Evolutionary conservation across 2,797 vertebrate genomes (phyloP), one percentile per base, ranked within the genome.

Genomic region (Liasis olivaceus): DNA sequence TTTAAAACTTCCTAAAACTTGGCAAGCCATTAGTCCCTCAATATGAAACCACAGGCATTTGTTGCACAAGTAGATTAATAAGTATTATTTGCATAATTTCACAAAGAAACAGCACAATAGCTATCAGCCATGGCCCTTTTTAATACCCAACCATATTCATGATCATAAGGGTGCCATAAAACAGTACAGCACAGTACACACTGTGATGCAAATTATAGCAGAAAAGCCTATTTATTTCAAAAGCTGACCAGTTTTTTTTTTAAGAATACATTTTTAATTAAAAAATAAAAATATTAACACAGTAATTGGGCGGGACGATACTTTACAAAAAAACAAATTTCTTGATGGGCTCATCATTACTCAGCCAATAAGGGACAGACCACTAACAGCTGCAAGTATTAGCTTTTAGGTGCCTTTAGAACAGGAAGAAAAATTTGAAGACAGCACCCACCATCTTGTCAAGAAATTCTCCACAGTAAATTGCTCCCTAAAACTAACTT

Each of bases 161-260:
- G 94, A 95, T 92, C 94, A 64, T 93, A 96, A 93, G 95, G 95
- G 94, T 90, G 91, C 94, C 36, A 88, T n/a, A 92, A 96, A 96
- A 93, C 94, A 95, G 94, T 96, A 87, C 92, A 95, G 94, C 96
- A 87, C 92, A 59, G 96, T 91, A 97, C 93, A 90, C 66, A 89
- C 84, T 93, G 94, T 96, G 94, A 95, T 95, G 87, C 17, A 77
- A 94, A 36, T 90, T 56, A 93, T 62, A 92, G 95, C 92, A 0
- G 3, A 54, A 95, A 94, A 89, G 15, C 31, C 8, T 87, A 51
- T 47, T 15, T 90, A 72, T 62, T 81, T 87, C 26, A 85, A 92
- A 94, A 95, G 92, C 93, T 95, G 92, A 95, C 95, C 64, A 6
- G 91, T 89, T 69, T 59, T 13, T 13, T 54, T 92, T 14, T n/a